phyloP scores from a whole-genome alignment of 2,113 vertebrate species.

The Bettongia penicillata region DNA sequence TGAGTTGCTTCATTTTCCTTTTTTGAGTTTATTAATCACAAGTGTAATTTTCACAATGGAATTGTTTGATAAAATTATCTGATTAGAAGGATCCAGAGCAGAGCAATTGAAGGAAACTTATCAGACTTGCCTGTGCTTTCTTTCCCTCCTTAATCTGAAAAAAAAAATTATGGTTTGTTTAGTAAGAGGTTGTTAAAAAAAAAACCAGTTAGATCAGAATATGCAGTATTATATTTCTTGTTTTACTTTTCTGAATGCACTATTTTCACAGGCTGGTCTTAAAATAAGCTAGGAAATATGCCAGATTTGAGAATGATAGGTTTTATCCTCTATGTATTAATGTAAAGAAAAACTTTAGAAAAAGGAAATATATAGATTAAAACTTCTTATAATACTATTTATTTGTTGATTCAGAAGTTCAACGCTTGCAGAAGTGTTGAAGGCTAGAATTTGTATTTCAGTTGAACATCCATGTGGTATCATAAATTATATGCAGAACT shows the following conservation, averaged over 20 bases:
- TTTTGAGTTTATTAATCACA: background rate
- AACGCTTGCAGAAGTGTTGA: slow-evolving; percentile 25
- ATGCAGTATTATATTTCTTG: background rate
- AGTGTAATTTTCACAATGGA: background rate
- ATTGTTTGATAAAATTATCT: slow-evolving; percentile 17
- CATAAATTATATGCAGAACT: background rate
- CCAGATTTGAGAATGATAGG: slow-evolving; percentile 30
- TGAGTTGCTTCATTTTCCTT: background rate
- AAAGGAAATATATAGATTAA: background rate
- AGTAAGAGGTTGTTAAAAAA: background rate
- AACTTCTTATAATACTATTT: background rate
- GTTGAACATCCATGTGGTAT: background rate
- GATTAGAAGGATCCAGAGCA: background rate
- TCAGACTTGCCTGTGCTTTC: slow-evolving; percentile 11
- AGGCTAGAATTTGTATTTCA: slow-evolving; percentile 22
- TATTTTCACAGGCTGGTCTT: background rate
- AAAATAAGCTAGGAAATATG: slow-evolving; percentile 44
- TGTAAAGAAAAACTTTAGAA: slow-evolving; percentile 16
- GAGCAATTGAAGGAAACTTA: background rate
- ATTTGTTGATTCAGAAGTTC: slow-evolving; percentile 46
- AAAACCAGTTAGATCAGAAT: background rate
- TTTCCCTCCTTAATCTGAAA: background rate
- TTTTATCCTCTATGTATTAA: slow-evolving; percentile 31
- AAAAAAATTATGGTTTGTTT: background rate
- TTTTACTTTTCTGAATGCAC: background rate